A percentile compares a stretch with the other conserved stretches of the same genome.
Conservation (phyloP, 2,797 vertebrate species). For the Scleropages formosus region DNA sequence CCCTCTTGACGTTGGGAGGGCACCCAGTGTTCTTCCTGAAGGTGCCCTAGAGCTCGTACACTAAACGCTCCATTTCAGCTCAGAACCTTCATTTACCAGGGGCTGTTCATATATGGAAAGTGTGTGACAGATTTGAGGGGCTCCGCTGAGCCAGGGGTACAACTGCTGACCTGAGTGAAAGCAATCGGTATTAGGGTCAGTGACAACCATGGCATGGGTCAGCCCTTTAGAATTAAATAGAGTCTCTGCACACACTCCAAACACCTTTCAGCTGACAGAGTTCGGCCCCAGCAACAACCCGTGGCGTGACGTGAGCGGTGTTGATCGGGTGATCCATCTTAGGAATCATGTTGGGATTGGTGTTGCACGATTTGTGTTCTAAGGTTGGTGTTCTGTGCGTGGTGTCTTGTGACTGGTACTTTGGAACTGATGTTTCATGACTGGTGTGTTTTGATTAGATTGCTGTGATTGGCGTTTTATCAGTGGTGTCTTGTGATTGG, state of each 20-base stretch:
- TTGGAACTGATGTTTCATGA: too few species aligned
- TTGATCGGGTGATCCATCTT: too few species aligned
- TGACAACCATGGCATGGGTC: neutral
- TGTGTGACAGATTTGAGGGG: neutral
- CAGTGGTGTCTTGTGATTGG: neutral
- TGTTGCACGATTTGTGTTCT: too few species aligned
- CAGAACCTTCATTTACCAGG: neutral
- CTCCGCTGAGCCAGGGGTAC: neutral
- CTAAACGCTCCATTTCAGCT: neutral
- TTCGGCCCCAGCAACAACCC: neutral
- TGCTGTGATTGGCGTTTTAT: too few species aligned
- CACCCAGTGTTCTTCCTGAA: neutral
- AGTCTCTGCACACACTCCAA: neutral
- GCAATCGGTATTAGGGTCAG: neutral
- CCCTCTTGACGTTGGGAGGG: neutral
- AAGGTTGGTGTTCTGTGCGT: too few species aligned
- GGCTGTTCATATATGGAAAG: neutral
- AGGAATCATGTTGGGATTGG: too few species aligned
- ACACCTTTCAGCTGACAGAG: neutral
- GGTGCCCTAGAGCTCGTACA: neutral
- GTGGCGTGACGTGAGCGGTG: neutral
- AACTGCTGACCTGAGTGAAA: neutral
- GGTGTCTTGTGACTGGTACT: too few species aligned
- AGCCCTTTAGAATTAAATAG: neutral
- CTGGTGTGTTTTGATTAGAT: too few species aligned